A percentile compares a stretch with the other conserved stretches of the same genome.
Conservation (phyloP, 2,113 vertebrate species). For the Syrmaticus mikado region DNA sequence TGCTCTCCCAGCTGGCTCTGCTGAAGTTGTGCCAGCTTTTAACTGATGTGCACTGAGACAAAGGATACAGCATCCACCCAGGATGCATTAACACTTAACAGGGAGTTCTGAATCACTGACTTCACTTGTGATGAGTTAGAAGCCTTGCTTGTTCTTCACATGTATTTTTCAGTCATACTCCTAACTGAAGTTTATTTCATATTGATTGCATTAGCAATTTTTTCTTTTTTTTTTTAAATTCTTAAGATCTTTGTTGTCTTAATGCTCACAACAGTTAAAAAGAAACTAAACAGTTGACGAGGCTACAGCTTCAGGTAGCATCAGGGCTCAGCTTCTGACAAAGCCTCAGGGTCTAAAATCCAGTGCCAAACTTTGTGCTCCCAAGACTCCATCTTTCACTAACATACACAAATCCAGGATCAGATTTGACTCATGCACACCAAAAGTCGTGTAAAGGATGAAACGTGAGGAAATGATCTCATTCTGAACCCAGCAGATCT, state of each 20-base stretch:
- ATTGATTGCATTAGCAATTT: background rate
- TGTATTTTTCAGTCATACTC: background rate
- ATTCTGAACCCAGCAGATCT: background rate
- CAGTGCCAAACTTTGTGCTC: background rate
- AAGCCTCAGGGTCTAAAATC: background rate
- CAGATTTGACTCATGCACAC: background rate
- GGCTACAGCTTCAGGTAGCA: background rate
- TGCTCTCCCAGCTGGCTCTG: background rate
- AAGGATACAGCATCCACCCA: background rate
- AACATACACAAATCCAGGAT: background rate
- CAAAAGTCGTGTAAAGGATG: background rate
- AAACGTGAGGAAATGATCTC: conserved; percentile 11
- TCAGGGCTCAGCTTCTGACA: background rate
- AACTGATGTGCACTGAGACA: background rate
- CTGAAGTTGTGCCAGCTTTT: background rate
- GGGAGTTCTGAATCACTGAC: background rate
- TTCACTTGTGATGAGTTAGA: background rate
- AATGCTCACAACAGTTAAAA: background rate
- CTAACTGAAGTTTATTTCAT: background rate
- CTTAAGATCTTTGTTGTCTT: background rate
- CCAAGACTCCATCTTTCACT: background rate
- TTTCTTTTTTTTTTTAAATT: background rate
- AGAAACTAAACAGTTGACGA: background rate
- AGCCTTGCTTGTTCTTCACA: background rate
- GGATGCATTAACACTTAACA: background rate